Evolutionary conservation across 2,888 invertebrate genomes (phyloP), one percentile per base, ranked within the genome.

Genomic region (Philopedon plagiatum): DNA sequence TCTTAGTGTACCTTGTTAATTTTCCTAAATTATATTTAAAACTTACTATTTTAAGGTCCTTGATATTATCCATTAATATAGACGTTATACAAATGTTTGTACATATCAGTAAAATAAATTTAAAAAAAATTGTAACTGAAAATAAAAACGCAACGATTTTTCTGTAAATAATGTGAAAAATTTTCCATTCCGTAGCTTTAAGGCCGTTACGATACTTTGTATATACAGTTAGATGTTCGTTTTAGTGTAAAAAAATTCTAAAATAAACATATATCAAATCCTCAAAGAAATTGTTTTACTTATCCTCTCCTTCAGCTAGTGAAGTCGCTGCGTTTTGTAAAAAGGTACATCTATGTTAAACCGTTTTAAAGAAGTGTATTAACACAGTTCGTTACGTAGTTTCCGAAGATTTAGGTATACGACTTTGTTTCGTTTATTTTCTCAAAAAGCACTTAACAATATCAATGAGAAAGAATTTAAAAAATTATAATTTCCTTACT

Each of bases 131-230:
- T 46, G 51, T 41, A 11, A 34, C 32, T 21, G 32, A 51, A 19
- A 15, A 54, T 54, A 54, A 9, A 18, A 29, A 1, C 51, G 51
- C 29, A 54, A 54, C 29, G 51, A 29, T 29, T 44, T 51, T n/a
- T 37, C 13, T 71, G 71, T 71, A 71, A 2, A 71, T 65, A 66
- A 5, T 66, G 61, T 71, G 65, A 65, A 66, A 49, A 65, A 41
- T 65, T 54, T 54, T 54, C 51, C 51, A 67, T 29, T 67, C 60
- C 15, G 13, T 67, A 62, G 58, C 37, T 57, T 39, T 79, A 77
- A 77, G 75, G 54, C 64, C 75, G 77, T 76, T 80, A 78, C 62
- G 70, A 75, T 77, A 76, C 79, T 78, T 78, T 81, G 81, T 81
- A 80, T 74, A 79, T 80, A 80, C 34, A 56, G 72, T 75, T 76